A percentile compares a stretch with the other conserved stretches of the same genome.
phyloP scores from a whole-genome alignment of 1,140 invertebrate species.

The Thalassaphorura encarpata region DNA sequence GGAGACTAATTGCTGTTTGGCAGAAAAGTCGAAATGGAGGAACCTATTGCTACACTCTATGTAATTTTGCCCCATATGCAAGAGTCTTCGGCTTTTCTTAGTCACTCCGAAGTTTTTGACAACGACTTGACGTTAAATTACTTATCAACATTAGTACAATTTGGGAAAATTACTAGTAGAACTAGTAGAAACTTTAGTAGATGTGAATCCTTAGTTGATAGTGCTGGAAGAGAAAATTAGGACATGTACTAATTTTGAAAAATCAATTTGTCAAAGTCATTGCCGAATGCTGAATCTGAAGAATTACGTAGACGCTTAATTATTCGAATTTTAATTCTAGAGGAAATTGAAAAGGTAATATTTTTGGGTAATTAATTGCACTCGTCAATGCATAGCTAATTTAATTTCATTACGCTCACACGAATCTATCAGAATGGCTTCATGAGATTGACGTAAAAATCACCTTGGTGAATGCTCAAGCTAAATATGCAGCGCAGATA shows the following conservation, averaged over 20 bases:
- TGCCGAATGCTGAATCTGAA: conserved; percentile 63
- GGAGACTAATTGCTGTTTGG: conserved; percentile 65
- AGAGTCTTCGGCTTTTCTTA: conserved; percentile 14
- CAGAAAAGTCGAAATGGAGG: conserved; percentile 88
- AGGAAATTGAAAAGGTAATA: conserved; percentile 51
- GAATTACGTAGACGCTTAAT: conserved; percentile 62
- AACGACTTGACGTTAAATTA: conserved; percentile 52
- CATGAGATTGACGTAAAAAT: conserved; percentile 75
- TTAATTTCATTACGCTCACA: no score
- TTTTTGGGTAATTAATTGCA: no score
- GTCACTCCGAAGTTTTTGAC: conserved; percentile 15
- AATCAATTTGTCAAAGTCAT: conserved; percentile 77
- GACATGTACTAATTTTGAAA: conserved; percentile 64
- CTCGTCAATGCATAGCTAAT: no score
- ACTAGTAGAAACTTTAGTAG: conserved; percentile 53
- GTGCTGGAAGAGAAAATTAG: conserved; percentile 70
- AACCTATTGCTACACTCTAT: conserved; percentile 69
- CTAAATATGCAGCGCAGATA: conserved; percentile 56
- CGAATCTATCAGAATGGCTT: conserved; percentile 68
- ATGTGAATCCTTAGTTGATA: conserved; percentile 71
- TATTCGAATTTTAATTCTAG: conserved; percentile 58
- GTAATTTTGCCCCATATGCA: conserved; percentile 42
- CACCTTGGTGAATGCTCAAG: conserved; percentile 45
- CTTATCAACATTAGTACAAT: conserved; percentile 60
- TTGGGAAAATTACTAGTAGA: conserved; percentile 53